Conservation (phyloP, 1,140 invertebrate species). For the Pseudobourletiella spinata region DNA sequence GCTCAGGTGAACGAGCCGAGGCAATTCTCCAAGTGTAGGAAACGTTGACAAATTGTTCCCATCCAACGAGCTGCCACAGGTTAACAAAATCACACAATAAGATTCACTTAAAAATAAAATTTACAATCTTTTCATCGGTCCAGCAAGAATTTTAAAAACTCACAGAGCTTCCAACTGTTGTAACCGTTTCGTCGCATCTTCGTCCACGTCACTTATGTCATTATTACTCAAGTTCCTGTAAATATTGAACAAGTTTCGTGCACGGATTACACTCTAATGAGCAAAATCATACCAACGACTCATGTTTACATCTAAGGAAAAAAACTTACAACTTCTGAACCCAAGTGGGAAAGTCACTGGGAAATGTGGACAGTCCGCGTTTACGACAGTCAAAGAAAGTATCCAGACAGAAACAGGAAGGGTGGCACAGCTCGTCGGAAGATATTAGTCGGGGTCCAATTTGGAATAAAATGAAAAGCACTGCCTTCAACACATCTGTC, state of each 20-base stretch:
- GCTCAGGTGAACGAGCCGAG: conserved; percentile 32
- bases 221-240: conserved; percentile 30
- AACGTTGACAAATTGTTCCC: conserved; percentile 38
- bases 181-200: not conserved
- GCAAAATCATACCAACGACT: not conserved
- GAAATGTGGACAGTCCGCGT: conserved; percentile 15
- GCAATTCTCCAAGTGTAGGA: conserved; percentile 32
- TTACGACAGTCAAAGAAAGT: conserved; percentile 32
- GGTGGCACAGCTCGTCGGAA: conserved; percentile 19
- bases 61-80: conserved; percentile 36
- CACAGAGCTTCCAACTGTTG: conserved; percentile 19
- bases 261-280: not conserved
- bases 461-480: not conserved
- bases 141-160: conserved; percentile 3
- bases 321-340: conserved; percentile 32
- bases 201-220: conserved; percentile 16
- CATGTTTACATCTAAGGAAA: not conserved
- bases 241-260: conserved; percentile 3
- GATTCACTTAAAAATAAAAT: not conserved
- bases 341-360: conserved; percentile 28
- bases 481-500: not conserved
- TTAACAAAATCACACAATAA: conserved; percentile 15
- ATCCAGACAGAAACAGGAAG: conserved; percentile 29
- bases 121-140: not conserved
- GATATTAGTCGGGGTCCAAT: not conserved